A percentile compares a stretch with the other conserved stretches of the same genome.
Conservation (phyloP, 2,113 vertebrate genomes). For the Mastomys coucha region DNA sequence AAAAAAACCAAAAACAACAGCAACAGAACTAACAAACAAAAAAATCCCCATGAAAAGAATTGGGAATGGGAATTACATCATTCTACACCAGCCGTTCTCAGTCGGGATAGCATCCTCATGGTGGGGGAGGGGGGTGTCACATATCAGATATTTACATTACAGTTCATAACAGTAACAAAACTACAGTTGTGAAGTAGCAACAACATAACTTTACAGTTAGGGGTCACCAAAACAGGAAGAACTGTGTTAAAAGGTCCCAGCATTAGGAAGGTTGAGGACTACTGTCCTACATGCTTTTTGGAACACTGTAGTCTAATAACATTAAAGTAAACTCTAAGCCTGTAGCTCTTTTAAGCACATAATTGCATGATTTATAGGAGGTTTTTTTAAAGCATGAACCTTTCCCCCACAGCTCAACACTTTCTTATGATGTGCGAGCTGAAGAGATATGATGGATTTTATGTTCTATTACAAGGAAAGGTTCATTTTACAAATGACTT, state of each 20-base stretch:
- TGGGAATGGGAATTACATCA: not conserved
- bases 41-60: not conserved
- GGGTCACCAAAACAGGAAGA: not conserved
- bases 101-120: too few species aligned
- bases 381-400: conserved; percentile 12
- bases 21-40: not conserved
- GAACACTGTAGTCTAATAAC: conserved; percentile 12
- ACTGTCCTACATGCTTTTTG: not conserved
- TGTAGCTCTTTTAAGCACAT: conserved; percentile 35
- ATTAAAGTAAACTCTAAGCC: conserved; percentile 69
- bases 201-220: not conserved
- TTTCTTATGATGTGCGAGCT: conserved; percentile 59
- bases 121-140: not conserved
- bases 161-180: not conserved
- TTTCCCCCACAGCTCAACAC: conserved; percentile 43
- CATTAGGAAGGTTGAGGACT: not conserved
- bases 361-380: conserved; percentile 57
- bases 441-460: conserved; percentile 58
- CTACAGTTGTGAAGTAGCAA: not conserved
- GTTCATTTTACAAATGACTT: conserved; percentile 69
- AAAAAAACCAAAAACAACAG: not conserved
- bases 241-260: not conserved
- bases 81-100: not conserved
- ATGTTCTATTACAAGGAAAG: conserved; percentile 69
- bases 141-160: not conserved